These are phyloP conservation scores for Colostygia pectinataria DNA, from an alignment of 2,888 invertebrate species.

Conservation along the genomic window DNA sequence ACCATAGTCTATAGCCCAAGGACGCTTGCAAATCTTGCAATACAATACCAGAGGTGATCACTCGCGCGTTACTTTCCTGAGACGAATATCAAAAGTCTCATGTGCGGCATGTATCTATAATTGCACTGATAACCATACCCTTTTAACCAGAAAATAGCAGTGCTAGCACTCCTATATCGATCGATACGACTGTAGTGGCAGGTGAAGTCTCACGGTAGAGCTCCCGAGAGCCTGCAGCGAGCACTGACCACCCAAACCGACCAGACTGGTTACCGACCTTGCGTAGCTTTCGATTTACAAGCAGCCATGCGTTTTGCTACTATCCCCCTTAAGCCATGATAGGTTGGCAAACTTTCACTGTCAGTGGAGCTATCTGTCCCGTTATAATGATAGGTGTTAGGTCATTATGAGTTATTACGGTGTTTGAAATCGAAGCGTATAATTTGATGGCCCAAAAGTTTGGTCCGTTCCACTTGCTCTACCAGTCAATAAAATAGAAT, in stretches of 20 bases:
- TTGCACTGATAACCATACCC: too few relatives aligned
- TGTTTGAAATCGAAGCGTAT: constrained; percentile 12
- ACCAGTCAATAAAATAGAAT: too few relatives aligned
- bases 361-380: constrained; percentile 18
- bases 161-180: background rate
- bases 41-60: too few relatives aligned
- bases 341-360: constrained; percentile 44
- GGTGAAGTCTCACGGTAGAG: constrained; percentile 6
- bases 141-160: too few relatives aligned
- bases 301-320: constrained; percentile 42
- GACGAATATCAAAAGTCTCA: too few relatives aligned
- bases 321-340: constrained; percentile 30
- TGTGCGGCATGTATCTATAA: too few relatives aligned
- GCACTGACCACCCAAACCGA: constrained; percentile 44
- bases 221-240: constrained; percentile 15
- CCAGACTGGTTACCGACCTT: constrained; percentile 58
- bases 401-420: constrained; percentile 19
- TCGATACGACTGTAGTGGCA: background rate
- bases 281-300: constrained; percentile 59
- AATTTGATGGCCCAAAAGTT: constrained; percentile 10
- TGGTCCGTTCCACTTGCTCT: too few relatives aligned
- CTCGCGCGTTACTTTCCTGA: too few relatives aligned
- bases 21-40: too few relatives aligned
- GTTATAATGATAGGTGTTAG: constrained; percentile 24
- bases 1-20: too few relatives aligned